phyloP scores from a whole-genome alignment of 2,113 vertebrate species.

The Terrapene triunguis region DNA sequence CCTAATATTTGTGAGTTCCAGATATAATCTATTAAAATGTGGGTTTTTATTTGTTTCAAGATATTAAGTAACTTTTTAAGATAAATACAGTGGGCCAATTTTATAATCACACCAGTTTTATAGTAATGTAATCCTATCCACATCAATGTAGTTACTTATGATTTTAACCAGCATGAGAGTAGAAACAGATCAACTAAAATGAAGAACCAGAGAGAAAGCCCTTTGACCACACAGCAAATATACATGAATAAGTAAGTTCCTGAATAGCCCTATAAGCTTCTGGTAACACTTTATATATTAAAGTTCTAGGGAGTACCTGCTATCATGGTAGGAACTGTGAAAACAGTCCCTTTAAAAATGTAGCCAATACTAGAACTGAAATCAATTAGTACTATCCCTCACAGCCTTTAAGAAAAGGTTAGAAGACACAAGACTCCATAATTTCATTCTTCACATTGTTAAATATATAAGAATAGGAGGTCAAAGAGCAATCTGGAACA shows the following conservation, averaged over 20 bases:
- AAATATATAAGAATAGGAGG: conserved; percentile 27
- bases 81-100: background rate
- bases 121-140: background rate
- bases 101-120: background rate
- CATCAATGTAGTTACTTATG: background rate
- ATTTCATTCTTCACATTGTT: background rate
- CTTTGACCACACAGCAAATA: background rate
- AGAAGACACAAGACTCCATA: background rate
- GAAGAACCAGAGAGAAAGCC: background rate
- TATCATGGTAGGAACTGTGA: background rate
- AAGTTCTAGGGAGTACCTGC: background rate
- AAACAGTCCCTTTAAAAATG: background rate
- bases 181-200: background rate
- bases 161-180: background rate
- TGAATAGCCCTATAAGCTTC: background rate
- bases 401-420: background rate
- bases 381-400: background rate
- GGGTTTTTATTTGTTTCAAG: background rate
- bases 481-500: background rate
- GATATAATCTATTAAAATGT: background rate
- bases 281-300: background rate
- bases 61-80: background rate
- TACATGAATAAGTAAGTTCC: background rate
- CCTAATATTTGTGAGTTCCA: background rate
- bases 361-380: background rate